A percentile compares a stretch with the other conserved stretches of the same genome.
Evolutionary conservation across 2,797 vertebrate genomes (phyloP).

Genomic region (Tamandua tetradactyla): DNA sequence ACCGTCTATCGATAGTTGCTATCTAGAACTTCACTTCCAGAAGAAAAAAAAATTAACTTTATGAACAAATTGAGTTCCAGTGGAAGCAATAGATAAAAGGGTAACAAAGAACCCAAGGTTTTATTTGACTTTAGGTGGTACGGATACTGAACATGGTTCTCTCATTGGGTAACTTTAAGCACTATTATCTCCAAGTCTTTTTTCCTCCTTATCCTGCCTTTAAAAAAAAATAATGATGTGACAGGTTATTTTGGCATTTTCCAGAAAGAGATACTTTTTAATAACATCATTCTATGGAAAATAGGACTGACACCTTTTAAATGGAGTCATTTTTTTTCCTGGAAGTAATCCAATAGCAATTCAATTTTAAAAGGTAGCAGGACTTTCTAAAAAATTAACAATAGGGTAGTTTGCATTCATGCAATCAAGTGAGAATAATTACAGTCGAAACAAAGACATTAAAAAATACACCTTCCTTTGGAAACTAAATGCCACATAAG

Average conservation of each 20-base stretch:
- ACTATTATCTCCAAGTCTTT: conserved; percentile 15
- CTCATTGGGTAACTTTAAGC: neutral
- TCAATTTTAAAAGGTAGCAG: conserved; percentile 39
- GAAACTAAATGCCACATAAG: conserved; percentile 36
- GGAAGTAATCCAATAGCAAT: conserved; percentile 55
- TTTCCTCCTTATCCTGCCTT: neutral
- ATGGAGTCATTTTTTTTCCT: conserved; percentile 17
- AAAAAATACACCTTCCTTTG: conserved; percentile 40
- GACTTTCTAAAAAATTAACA: conserved; percentile 62
- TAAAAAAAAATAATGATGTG: neutral
- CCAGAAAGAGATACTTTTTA: conserved; percentile 29
- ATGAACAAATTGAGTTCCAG: neutral
- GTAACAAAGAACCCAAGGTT: neutral
- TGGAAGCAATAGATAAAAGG: neutral
- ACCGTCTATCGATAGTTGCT: neutral
- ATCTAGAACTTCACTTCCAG: neutral
- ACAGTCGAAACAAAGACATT: conserved; percentile 57
- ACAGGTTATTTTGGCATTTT: neutral
- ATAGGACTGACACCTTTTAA: conserved; percentile 50
- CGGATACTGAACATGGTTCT: neutral
- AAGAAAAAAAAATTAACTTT: neutral
- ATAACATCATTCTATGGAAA: conserved; percentile 37
- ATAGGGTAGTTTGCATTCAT: neutral
- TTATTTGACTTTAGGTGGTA: neutral
- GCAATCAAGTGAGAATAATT: conserved; percentile 56